A percentile compares a stretch with the other conserved stretches of the same genome.
Conservation (phyloP, 92 coral and sea anemone genomes). For the Isaurus tuberculatus region DNA sequence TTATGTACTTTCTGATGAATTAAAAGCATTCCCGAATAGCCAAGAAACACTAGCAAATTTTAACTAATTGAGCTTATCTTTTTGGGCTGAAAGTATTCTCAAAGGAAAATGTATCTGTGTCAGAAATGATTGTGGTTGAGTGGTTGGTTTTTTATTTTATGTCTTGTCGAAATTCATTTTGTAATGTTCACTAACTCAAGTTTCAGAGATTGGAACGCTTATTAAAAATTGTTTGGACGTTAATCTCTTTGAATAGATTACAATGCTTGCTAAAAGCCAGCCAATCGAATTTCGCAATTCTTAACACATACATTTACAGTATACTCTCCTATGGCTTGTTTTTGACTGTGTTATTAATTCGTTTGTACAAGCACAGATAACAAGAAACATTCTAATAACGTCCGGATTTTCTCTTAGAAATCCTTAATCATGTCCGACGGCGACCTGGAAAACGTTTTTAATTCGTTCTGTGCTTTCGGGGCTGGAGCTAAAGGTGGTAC, state of each 20-base stretch:
- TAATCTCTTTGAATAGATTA: background rate
- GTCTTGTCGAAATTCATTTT: background rate
- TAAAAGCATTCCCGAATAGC: background rate
- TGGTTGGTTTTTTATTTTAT: background rate
- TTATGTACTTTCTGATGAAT: too few species aligned
- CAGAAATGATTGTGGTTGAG: background rate
- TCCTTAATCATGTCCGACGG: slow-evolving; percentile 22
- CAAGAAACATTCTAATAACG: background rate
- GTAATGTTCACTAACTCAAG: background rate
- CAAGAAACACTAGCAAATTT: background rate
- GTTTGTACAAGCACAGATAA: background rate
- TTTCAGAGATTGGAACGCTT: background rate
- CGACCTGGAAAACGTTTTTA: slow-evolving; percentile 49
- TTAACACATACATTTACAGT: background rate
- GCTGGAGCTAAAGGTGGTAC: slow-evolving; percentile 60
- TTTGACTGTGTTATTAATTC: background rate
- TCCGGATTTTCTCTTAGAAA: background rate
- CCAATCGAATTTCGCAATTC: background rate
- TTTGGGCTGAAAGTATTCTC: background rate
- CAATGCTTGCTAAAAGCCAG: background rate
- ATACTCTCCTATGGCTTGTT: background rate
- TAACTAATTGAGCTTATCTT: background rate
- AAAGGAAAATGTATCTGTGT: background rate
- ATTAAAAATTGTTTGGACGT: background rate
- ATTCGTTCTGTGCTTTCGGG: slow-evolving; percentile 65